These are phyloP conservation scores for Lutjanus erythropterus DNA, from an alignment of 2,113 vertebrate genomes.

Conservation along the genomic window DNA sequence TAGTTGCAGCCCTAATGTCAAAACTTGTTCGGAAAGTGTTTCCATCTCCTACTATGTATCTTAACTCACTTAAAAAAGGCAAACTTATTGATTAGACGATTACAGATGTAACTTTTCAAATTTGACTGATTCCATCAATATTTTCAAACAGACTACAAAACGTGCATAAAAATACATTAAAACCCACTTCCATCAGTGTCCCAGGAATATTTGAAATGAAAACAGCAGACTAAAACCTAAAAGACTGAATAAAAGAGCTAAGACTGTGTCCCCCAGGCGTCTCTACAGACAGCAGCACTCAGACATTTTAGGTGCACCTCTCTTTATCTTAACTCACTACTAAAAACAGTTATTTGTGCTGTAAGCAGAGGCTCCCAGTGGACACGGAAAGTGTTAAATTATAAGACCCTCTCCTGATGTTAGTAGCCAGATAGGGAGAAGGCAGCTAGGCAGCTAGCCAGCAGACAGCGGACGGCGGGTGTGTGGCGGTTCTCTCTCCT, in stretches of 20 bases:
- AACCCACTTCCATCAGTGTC: neutral
- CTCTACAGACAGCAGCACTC: neutral
- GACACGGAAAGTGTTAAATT: conserved; percentile 1
- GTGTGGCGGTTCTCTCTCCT: conserved; percentile 73
- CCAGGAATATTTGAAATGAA: neutral
- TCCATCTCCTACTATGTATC: too few relatives aligned
- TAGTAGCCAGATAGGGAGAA: conserved; percentile 70
- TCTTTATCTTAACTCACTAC: neutral
- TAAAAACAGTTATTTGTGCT: neutral
- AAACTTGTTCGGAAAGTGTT: too few relatives aligned
- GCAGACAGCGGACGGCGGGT: conserved; percentile 31
- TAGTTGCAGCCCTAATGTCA: too few relatives aligned
- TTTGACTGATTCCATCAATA: too few relatives aligned
- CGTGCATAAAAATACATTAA: too few relatives aligned
- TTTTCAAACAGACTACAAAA: too few relatives aligned
- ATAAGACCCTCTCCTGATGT: conserved; percentile 48
- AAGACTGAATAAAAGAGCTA: neutral
- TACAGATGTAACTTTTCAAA: too few relatives aligned
- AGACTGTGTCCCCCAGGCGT: conserved; percentile 9
- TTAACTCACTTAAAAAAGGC: too few relatives aligned
- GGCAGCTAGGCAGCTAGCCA: conserved; percentile 52
- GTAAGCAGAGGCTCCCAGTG: conserved; percentile 24
- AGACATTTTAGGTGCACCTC: neutral
- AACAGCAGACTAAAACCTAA: conserved; percentile 43
- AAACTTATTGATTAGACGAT: too few relatives aligned